Percentiles rank a stretch among this genome's conserved stretches.
Evolutionary conservation across 2,113 vertebrate genomes (phyloP).

Genomic region (Microcebus tavaratra): DNA sequence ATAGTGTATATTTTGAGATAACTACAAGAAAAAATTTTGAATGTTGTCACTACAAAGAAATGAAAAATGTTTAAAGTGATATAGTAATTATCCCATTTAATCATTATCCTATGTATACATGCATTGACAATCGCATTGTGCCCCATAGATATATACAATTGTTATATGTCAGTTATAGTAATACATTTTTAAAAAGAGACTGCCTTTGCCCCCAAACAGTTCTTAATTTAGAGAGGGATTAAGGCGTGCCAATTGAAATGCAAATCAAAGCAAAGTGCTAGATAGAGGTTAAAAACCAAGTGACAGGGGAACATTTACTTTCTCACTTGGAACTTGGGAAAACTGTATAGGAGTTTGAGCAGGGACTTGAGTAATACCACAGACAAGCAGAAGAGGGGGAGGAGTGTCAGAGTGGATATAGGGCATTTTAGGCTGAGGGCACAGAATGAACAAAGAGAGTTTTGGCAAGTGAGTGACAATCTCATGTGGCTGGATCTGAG

Average conservation of each 20-base stretch:
- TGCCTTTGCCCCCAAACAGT: not conserved
- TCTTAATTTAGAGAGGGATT: conserved; percentile 17
- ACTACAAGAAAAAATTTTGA: not conserved
- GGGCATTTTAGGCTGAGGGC: not conserved
- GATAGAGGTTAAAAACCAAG: not conserved
- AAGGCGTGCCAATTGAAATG: not conserved
- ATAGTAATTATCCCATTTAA: not conserved
- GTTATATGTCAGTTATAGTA: not conserved
- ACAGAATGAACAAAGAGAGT: not conserved
- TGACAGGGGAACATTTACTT: not conserved
- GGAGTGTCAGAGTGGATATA: not conserved
- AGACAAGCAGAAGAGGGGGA: not conserved
- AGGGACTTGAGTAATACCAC: not conserved
- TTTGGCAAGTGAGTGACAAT: not conserved
- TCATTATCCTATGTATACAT: not conserved
- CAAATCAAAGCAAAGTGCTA: conserved; percentile 17
- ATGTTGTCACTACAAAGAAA: not conserved
- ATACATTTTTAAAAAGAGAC: not conserved
- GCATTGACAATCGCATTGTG: not conserved
- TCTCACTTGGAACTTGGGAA: not conserved
- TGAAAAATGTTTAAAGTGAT: not conserved
- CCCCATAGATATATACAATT: not conserved
- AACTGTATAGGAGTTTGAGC: not conserved
- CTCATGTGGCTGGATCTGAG: not conserved
- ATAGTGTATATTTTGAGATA: not conserved